Evolutionary conservation across 2,113 vertebrate species (phyloP), one percentile per base, ranked within the genome.

Genomic region (Cichladusa arquata): DNA sequence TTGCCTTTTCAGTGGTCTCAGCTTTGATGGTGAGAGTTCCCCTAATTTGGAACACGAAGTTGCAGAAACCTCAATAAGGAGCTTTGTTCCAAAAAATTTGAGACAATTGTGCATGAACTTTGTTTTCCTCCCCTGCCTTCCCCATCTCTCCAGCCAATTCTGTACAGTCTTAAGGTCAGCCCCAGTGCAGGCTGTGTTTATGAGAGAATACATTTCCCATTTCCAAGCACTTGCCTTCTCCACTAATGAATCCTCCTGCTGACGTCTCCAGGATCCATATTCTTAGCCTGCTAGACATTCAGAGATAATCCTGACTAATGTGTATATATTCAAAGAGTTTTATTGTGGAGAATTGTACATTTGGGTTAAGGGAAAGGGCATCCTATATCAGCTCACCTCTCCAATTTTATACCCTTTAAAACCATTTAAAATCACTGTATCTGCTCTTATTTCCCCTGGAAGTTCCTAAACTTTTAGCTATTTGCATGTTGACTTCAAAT

Each of bases 301-400:
- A 74, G 84, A 94, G 93, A 96, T 96, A 96, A 97, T 96, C 86
- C 94, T 96, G 94, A 97, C 90, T 97, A 94, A 96, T 97, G 94
- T 94, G 86, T 92, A 85, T 83, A 58, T 86, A 90, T 82, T 78
- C 78, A 26, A 74, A 95, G 90, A 84, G 66, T 58, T 94, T 90
- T 91, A 91, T 95, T 95, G 85, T 82, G 62, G 60, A 61, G 67
- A 88, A 73, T 44, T 66, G 69, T 53, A 38, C 72, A 3, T 84
- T 86, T 69, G 58, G 92, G 67, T 91, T 95, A 94, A 92, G 54
- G 38, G 83, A 82, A 88, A 95, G 82, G 77, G 29, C 91, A 92
- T 65, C 89, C 69, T 90, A 4, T 95, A 88, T 94, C 87, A 83
- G 71, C 51, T 95, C 88, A 95, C 94, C 83, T 96, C 95, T 92